Base-by-base conservation (phyloP, 2,797 vertebrate genomes). In the Chromobotia macracanthus region DNA sequence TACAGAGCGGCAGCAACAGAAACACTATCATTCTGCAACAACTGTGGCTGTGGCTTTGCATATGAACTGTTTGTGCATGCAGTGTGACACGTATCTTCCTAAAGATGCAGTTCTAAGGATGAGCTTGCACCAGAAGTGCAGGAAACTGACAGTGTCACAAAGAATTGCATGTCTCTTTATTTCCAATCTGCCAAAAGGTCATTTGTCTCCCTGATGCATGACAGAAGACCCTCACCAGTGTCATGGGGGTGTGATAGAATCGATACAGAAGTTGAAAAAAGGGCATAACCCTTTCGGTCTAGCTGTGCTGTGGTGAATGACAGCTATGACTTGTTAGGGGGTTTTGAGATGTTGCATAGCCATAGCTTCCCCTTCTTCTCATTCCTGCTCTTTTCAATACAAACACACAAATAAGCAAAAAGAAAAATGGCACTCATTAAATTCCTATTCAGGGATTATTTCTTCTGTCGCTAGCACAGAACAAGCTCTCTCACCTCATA, bases 221-320 rank as follows among this genome's bases (percentile, higher is more conserved):
- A 69, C 70, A 72, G 74, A 55, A 46, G 38, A 66, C 71, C 28
- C 61, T 61, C 41, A 58, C 74, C 80, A 79, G 78, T 53, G 78
- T 78, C 69, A 51, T 72, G 71, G 60, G 65, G 46, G 18, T 72
- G 12, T 72, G 77, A 80, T 53, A 55, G 56, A 82, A 80, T 84
- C 75, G 13, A 84, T 80, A 70, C 65, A 55, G 73, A 77, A 77
- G 61, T 75, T 55, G 28, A 75, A 78, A 77, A 70, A 50, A 81
- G 79, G 65, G 41, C 66, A 69, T 60, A 77, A 71, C 74, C 80
- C 66, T 65, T 60, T 38, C 16, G 10, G 44, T 76, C 75, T 28
- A 41, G 51, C 35, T 35, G 75, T 71, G 69, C 75, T 60, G 75
- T 50, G 75, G 77, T 18, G 46, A 46, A 50, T n/a, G 60, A 80